A percentile compares a stretch with the other conserved stretches of the same genome.
Evolutionary conservation across 2,797 vertebrate species (phyloP).

Genomic region (Fistularia tabacaria): DNA sequence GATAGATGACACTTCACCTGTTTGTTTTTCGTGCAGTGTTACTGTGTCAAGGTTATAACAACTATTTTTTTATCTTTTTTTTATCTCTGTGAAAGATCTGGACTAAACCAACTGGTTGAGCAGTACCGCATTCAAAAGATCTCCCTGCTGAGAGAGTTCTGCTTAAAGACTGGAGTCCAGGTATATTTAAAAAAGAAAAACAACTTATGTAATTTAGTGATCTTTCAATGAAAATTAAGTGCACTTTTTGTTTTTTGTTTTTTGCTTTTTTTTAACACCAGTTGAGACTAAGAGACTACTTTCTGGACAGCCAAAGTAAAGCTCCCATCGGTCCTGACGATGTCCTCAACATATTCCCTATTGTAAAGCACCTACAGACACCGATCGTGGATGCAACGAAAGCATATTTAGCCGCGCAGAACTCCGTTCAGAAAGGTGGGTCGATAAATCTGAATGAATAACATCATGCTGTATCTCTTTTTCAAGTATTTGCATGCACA

Average conservation of each 20-base stretch:
- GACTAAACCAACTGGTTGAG: constrained; percentile 75
- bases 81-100: constrained; percentile 58
- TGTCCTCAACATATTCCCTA: constrained; percentile 77
- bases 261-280: constrained; percentile 42
- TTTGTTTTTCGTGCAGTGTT: too few species aligned
- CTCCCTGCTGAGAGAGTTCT: constrained; percentile 80
- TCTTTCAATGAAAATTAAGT: background rate
- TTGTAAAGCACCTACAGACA: constrained; percentile 76
- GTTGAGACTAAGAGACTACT: constrained; percentile 80
- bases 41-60: too few species aligned
- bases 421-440: constrained; percentile 75
- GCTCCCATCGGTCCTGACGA: constrained; percentile 79
- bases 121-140: constrained; percentile 77
- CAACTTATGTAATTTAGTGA: background rate
- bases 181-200: constrained; percentile 49
- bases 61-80: too few species aligned
- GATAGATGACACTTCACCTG: too few species aligned
- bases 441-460: background rate
- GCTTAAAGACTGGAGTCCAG: constrained; percentile 82
- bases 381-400: constrained; percentile 67
- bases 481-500: background rate
- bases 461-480: background rate
- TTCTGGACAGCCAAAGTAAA: constrained; percentile 77
- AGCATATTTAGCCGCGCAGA: constrained; percentile 61
- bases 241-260: background rate